Conservation (phyloP, 2,113 vertebrate species). For the Artemisiospiza belli region DNA sequence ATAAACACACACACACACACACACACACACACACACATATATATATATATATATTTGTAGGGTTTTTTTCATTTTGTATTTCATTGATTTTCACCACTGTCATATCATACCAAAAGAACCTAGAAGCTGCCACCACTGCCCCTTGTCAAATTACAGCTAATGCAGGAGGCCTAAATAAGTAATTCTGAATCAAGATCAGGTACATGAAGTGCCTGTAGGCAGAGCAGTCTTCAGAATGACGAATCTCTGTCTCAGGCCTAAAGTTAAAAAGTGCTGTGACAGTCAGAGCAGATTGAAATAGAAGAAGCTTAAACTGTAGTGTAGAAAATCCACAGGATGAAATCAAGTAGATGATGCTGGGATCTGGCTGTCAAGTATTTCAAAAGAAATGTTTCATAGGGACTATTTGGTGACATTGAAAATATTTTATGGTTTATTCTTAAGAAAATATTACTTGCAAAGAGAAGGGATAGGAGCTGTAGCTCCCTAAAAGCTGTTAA, state of each 20-base stretch:
- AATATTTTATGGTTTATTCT: background rate
- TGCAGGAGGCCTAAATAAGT: background rate
- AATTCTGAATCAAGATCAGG: background rate
- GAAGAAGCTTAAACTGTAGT: background rate
- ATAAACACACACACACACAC: no score
- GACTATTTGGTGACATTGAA: background rate
- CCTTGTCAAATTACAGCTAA: background rate
- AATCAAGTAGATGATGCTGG: background rate
- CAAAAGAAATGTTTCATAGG: background rate
- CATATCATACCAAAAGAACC: background rate
- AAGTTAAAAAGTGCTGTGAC: background rate
- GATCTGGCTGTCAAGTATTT: background rate
- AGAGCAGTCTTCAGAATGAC: background rate
- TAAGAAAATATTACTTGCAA: background rate
- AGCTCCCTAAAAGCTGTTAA: background rate
- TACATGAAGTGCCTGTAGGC: background rate
- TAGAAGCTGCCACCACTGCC: background rate
- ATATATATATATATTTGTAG: background rate
- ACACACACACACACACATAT: no score
- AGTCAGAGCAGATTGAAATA: background rate
- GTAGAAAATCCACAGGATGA: background rate
- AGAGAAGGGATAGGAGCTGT: background rate
- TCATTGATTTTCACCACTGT: background rate
- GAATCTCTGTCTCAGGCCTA: background rate
- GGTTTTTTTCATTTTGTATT: background rate